phyloP scores from a whole-genome alignment of 2,888 invertebrate genomes.

The Blera fallax region DNA sequence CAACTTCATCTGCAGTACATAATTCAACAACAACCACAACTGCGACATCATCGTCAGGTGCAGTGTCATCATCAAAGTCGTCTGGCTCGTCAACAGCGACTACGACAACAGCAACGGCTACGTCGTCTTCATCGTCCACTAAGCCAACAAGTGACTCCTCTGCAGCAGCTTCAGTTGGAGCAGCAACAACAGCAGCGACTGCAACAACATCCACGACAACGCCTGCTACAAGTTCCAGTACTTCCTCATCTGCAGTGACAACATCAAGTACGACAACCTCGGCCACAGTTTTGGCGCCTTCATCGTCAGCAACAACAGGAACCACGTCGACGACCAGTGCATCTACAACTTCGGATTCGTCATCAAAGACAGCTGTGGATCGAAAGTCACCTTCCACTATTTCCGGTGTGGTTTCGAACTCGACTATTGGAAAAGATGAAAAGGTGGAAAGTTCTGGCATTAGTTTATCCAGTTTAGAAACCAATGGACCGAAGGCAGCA shows the following conservation, averaged over 20 bases:
- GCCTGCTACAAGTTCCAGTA: conserved; percentile 48
- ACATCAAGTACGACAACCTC: conserved; percentile 72
- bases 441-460: conserved; percentile 27
- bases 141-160: conserved; percentile 53
- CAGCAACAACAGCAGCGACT: conserved; percentile 75
- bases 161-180: conserved; percentile 72
- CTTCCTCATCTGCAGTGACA: conserved; percentile 59
- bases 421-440: conserved; percentile 57
- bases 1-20: conserved; percentile 72
- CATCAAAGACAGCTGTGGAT: conserved; percentile 19
- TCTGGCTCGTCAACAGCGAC: conserved; percentile 51
- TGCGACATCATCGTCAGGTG: conserved; percentile 36
- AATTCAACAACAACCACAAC: conserved; percentile 33
- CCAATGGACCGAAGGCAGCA: conserved; percentile 57
- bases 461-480: conserved; percentile 39
- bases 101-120: conserved; percentile 33
- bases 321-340: conserved; percentile 24
- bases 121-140: conserved; percentile 41
- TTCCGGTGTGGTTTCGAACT: conserved; percentile 40
- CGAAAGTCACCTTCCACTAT: conserved; percentile 44
- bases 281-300: conserved; percentile 74
- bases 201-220: conserved; percentile 62
- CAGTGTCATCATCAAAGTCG: conserved; percentile 66
- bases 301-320: conserved; percentile 28
- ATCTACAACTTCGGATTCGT: conserved; percentile 67